Evolutionary conservation across 1,140 invertebrate genomes (phyloP).

Genomic region (Aphaenogaster floridana): DNA sequence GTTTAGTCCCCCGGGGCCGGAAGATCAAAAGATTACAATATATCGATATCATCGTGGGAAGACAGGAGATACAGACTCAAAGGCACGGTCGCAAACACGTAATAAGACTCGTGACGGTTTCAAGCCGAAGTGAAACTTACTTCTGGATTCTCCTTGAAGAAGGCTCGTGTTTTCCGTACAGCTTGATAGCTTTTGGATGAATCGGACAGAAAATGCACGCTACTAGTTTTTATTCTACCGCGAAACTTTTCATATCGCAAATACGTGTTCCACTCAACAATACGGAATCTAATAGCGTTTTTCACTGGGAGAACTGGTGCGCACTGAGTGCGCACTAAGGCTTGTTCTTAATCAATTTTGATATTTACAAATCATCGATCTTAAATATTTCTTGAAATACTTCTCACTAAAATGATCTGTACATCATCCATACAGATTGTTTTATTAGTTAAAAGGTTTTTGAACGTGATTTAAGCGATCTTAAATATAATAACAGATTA

Average conservation of each 20-base stretch:
- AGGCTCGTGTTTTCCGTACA: background rate
- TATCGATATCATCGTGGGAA: slow-evolving; percentile 61
- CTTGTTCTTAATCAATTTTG: too few species aligned
- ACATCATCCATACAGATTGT: too few species aligned
- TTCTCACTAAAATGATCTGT: too few species aligned
- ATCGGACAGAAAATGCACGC: background rate
- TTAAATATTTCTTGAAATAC: too few species aligned
- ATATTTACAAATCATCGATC: too few species aligned
- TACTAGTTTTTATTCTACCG: slow-evolving; percentile 27
- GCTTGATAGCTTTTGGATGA: background rate
- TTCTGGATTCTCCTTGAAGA: background rate
- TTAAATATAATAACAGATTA: too few species aligned
- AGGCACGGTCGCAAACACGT: slow-evolving; percentile 9
- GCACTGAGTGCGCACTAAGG: too few species aligned
- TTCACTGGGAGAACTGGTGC: too few species aligned
- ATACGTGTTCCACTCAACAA: background rate
- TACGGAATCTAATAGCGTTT: too few species aligned
- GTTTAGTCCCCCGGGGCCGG: slow-evolving; percentile 44
- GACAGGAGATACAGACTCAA: slow-evolving; percentile 38
- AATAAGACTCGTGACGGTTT: slow-evolving; percentile 54
- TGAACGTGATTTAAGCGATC: too few species aligned
- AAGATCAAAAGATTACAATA: slow-evolving; percentile 74
- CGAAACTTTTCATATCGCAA: background rate
- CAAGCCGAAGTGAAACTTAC: slow-evolving; percentile 31
- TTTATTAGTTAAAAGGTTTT: too few species aligned